Conservation (phyloP, 2,113 vertebrate species). For the Bostrychus sinensis region DNA sequence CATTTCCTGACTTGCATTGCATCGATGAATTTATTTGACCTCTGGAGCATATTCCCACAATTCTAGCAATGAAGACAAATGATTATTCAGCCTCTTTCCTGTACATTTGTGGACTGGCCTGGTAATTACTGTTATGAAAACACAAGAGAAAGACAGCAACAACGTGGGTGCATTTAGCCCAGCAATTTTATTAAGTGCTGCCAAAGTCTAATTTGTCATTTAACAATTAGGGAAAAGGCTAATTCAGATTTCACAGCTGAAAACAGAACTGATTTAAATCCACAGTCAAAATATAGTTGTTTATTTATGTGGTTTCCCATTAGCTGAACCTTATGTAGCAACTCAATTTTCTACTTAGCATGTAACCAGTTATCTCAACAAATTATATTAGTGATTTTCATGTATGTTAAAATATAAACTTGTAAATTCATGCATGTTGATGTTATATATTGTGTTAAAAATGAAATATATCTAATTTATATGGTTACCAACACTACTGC, state of each 20-base stretch:
- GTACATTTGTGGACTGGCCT: slow-evolving; percentile 47
- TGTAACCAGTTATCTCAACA: too few relatives aligned
- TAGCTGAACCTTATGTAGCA: too few relatives aligned
- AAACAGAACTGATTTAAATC: too few relatives aligned
- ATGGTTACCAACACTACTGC: too few relatives aligned
- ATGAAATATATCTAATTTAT: too few relatives aligned
- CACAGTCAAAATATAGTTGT: too few relatives aligned
- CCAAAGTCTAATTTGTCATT: slow-evolving; percentile 71
- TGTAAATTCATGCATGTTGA: too few relatives aligned
- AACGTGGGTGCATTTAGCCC: slow-evolving; percentile 61
- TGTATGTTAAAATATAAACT: too few relatives aligned
- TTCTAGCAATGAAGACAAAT: slow-evolving; percentile 64
- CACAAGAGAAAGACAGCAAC: slow-evolving; percentile 37
- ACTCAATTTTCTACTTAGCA: too few relatives aligned
- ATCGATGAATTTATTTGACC: slow-evolving; percentile 54
- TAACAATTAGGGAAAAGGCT: slow-evolving; percentile 58
- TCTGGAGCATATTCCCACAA: slow-evolving; percentile 45
- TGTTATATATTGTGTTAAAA: too few relatives aligned
- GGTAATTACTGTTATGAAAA: slow-evolving; percentile 58
- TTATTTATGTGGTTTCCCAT: too few relatives aligned
- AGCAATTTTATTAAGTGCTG: slow-evolving; percentile 67
- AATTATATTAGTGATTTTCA: too few relatives aligned
- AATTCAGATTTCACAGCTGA: slow-evolving; percentile 23
- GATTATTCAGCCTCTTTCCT: slow-evolving; percentile 43
- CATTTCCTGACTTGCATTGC: slow-evolving; percentile 39